Conservation (phyloP, 23 tunicate species). For the Clavelina lepadiformis region DNA sequence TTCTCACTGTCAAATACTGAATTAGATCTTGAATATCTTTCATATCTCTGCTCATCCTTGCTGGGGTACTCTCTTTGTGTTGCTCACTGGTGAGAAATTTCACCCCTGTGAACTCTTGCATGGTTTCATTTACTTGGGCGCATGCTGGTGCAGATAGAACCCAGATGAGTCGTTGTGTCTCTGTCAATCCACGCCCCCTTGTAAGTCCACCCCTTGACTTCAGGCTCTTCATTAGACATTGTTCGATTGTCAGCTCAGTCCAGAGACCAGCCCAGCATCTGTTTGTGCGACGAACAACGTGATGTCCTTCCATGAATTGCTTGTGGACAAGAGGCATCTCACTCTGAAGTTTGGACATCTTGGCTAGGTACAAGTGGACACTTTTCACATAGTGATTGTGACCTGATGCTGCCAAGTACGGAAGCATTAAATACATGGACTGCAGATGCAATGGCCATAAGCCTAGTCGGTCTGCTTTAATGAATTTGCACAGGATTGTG, state of each 20-base stretch:
- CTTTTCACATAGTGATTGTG: constrained; percentile 1
- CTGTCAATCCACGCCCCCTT: not conserved
- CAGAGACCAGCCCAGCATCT: not conserved
- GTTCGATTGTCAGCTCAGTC: not conserved
- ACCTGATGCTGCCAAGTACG: constrained; percentile 5
- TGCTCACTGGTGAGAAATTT: not conserved
- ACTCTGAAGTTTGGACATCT: not conserved
- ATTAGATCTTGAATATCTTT: not conserved
- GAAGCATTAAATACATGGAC: not conserved
- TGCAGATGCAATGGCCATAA: not conserved
- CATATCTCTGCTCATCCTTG: not conserved
- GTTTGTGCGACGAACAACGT: not conserved
- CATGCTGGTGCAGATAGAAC: not conserved
- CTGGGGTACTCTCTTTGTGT: not conserved
- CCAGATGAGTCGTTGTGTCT: not conserved
- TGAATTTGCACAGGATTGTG: not conserved
- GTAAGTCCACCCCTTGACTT: constrained; percentile 3
- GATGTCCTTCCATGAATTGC: constrained; percentile 1
- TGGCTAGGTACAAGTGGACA: not conserved
- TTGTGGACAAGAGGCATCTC: not conserved
- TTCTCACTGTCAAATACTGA: not conserved
- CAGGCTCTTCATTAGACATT: constrained; percentile 6
- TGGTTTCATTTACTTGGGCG: not conserved
- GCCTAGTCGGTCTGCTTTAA: not conserved
- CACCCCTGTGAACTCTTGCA: not conserved